Evolutionary conservation across 2,888 invertebrate genomes (phyloP).

Genomic region (Sipha maydis): DNA sequence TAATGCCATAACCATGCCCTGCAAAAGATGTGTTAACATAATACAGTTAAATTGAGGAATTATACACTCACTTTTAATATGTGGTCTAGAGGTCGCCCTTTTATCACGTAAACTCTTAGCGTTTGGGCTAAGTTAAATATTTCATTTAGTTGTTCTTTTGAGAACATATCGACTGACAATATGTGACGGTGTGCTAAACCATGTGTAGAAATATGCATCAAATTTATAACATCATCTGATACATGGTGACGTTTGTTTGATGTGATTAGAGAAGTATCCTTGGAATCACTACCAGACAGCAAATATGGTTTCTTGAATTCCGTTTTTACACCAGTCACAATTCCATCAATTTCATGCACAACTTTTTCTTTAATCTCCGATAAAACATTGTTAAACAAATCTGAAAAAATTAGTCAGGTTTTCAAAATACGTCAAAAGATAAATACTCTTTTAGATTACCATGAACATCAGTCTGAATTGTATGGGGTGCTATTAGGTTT

Average conservation of each 20-base stretch:
- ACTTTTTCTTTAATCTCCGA: constrained; percentile 66
- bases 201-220: constrained; percentile 66
- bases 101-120: constrained; percentile 77
- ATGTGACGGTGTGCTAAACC: constrained; percentile 73
- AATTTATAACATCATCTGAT: constrained; percentile 65
- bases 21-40: constrained; percentile 62
- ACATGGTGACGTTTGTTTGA: constrained; percentile 18
- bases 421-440: background rate
- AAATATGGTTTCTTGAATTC: constrained; percentile 39
- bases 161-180: constrained; percentile 85
- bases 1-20: constrained; percentile 94
- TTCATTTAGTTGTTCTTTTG: constrained; percentile 88
- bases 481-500: constrained; percentile 19
- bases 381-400: constrained; percentile 62
- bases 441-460: constrained; percentile 47
- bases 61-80: constrained; percentile 74
- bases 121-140: constrained; percentile 94
- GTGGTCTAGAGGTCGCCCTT: constrained; percentile 85
- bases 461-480: constrained; percentile 57
- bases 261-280: background rate
- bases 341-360: constrained; percentile 65
- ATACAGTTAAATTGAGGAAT: background rate
- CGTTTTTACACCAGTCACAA: constrained; percentile 45
- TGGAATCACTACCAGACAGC: constrained; percentile 24
- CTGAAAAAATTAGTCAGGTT: constrained; percentile 31